These are phyloP conservation scores for Empidonax traillii DNA, from an alignment of 2,113 vertebrate genomes.

Conservation along the genomic window DNA sequence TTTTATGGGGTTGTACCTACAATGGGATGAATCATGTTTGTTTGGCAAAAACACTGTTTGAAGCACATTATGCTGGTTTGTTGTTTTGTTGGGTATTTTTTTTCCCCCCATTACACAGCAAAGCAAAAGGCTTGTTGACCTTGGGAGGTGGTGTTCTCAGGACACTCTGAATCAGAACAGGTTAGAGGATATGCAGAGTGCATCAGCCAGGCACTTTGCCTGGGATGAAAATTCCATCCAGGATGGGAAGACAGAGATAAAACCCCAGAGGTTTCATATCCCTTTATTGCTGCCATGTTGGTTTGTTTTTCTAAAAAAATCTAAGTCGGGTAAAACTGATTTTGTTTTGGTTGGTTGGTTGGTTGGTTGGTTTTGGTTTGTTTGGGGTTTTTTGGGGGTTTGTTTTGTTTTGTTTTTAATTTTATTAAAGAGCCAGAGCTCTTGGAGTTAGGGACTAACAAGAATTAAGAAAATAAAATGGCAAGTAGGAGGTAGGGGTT, in stretches of 20 bases:
- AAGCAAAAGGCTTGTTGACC: background rate
- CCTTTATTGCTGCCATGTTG: background rate
- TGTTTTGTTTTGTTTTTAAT: no score
- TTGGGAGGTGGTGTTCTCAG: background rate
- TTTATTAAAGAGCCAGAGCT: background rate
- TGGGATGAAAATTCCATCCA: background rate
- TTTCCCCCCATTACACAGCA: background rate
- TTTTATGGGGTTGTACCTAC: background rate
- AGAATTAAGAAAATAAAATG: background rate
- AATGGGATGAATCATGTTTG: background rate
- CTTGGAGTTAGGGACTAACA: background rate
- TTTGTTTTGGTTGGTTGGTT: background rate
- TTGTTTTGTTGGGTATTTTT: background rate
- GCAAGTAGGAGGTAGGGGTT: background rate
- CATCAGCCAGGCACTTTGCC: background rate
- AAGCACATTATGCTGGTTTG: background rate
- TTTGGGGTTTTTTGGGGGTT: background rate
- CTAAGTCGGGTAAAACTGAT: background rate
- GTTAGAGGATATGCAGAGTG: accelerated
- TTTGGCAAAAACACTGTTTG: background rate
- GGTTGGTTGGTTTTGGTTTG: no score
- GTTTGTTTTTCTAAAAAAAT: no score
- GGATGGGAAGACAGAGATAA: background rate
- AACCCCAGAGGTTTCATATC: background rate
- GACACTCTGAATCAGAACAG: background rate